A percentile compares a stretch with the other conserved stretches of the same genome.
Evolutionary conservation across 30 jellyfish, hydroid and myxozoan genomes (phyloP).

Genomic region (Pseudorhiza aurosa): DNA sequence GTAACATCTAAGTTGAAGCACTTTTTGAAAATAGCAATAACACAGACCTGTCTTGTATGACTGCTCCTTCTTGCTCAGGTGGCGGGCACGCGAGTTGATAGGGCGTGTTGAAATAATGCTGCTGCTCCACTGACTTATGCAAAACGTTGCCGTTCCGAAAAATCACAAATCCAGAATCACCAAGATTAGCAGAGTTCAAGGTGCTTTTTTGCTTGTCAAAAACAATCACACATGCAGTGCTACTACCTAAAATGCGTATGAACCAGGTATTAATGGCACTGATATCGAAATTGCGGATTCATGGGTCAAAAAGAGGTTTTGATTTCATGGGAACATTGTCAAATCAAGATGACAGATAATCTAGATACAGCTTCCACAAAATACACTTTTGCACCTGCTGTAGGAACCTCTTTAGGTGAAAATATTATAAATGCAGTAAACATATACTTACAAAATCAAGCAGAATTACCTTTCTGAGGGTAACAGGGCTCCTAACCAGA

Average conservation of each 20-base stretch:
- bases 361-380: too few relatives aligned
- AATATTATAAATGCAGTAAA: too few relatives aligned
- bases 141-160: slow-evolving; percentile 60
- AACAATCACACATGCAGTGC: slow-evolving; percentile 86
- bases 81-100: slow-evolving; percentile 84
- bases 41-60: slow-evolving; percentile 75
- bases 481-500: too few relatives aligned
- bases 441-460: too few relatives aligned
- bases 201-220: slow-evolving; percentile 59
- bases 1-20: too few relatives aligned
- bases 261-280: background rate
- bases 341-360: background rate
- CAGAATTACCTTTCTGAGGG: too few relatives aligned
- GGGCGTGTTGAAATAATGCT: slow-evolving; percentile 82
- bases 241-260: slow-evolving; percentile 59
- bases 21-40: too few relatives aligned
- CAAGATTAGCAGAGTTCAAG: slow-evolving; percentile 74
- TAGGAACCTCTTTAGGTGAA: too few relatives aligned
- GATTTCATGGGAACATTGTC: background rate
- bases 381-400: too few relatives aligned
- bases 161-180: slow-evolving; percentile 79
- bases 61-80: slow-evolving; percentile 80
- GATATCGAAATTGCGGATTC: too few relatives aligned
- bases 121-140: slow-evolving; percentile 70
- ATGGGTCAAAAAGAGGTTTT: background rate